Evolutionary conservation across 2,888 invertebrate species (phyloP), one percentile per base, ranked within the genome.

Genomic region (Nomada goodeniana): DNA sequence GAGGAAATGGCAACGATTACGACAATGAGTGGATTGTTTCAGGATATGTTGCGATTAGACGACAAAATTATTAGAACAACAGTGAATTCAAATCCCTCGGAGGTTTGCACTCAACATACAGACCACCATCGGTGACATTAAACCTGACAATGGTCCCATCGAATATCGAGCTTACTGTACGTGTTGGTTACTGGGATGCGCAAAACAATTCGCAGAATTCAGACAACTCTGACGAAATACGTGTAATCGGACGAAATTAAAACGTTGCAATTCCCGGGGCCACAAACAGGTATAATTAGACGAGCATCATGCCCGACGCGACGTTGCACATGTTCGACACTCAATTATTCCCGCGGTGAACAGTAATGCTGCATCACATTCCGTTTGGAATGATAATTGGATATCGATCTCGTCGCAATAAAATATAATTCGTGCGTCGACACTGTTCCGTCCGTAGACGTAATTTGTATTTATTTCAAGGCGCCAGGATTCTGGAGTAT

Each of bases 341-440:
- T 63, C 70, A 68, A 81, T 71, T 71, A 76, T 70, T 74, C 73
- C 69, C 65, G 69, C 44, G 59, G 65, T 47, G 67, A 53, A 65
- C 67, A 83, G 44, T 67, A 70, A 81, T 82, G 77, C 61, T 11
- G 42, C 57, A 61, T 26, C 26, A 70, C 29, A 20, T 69, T 72
- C 55, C 60, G 29, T 55, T 29, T 29, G 69, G 36, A 68, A 65
- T 63, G 75, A 63, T 53, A 84, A 84, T 83, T 76, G 26, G 60
- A 64, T 84, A 72, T 69, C 42, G 60, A 84, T 76, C 64, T 84
- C 70, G 80, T 76, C 71, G 47, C 79, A 29, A 72, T 68, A 78
- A 80, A 78, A 78, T 72, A 68, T 63, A 68, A 72, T 52, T 71
- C 20, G 18, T 53, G 13, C 42, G 20, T 29, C n/a, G 15, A 47